Percentiles rank a stretch among this genome's conserved stretches.
Evolutionary conservation across 2,113 vertebrate species (phyloP).

Genomic region (Chunga burmeisteri): DNA sequence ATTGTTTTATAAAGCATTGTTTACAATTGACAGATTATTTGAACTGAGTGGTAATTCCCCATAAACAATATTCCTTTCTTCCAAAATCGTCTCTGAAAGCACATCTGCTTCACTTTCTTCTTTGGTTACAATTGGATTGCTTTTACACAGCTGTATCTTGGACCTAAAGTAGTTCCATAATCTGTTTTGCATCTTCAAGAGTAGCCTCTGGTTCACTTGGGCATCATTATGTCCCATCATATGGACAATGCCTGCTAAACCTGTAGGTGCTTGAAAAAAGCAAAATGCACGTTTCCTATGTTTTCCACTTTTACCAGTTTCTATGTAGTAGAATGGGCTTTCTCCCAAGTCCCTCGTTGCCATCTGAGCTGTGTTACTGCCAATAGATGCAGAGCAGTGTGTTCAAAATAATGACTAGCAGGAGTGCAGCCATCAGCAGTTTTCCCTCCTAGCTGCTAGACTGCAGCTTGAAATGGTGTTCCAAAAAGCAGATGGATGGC

Average conservation of each 20-base stretch:
- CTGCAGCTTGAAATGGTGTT: neutral
- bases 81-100: neutral
- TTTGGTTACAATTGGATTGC: neutral
- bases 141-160: neutral
- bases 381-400: neutral
- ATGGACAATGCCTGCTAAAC: neutral
- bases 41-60: neutral
- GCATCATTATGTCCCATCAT: accelerated
- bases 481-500: neutral
- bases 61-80: neutral
- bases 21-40: neutral
- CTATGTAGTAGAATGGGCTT: neutral
- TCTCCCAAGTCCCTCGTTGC: neutral
- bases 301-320: neutral
- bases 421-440: neutral
- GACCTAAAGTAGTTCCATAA: neutral
- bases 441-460: neutral
- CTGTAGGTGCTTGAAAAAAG: neutral
- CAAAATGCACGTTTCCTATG: accelerated
- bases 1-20: neutral
- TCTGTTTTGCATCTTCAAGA: neutral
- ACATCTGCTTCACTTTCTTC: neutral
- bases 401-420: neutral
- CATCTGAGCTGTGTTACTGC: neutral
- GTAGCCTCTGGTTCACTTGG: neutral